Base-by-base conservation (phyloP, 37 sponge, comb jelly and placozoan species). In the Axinella damicornis region DNA sequence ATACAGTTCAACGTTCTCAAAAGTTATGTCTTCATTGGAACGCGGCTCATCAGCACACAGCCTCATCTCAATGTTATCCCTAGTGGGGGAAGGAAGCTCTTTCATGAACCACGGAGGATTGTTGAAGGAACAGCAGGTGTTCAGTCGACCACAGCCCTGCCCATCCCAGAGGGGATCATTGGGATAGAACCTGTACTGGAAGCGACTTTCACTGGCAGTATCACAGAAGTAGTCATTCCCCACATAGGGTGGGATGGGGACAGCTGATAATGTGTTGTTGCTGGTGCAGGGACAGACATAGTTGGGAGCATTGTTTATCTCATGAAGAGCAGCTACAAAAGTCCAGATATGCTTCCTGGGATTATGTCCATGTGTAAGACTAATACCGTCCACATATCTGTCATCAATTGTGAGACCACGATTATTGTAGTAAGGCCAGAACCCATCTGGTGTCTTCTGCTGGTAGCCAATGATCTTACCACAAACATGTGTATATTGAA, bases 271-370 rank as follows among this genome's bases (percentile, higher is more conserved):
- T 2, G 4, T 61, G n/a, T 61, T 63, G 17, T 28, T 53, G 53
- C n/a, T 60, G 20, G 62, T 53, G 30, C 78, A 77, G 36, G 82
- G 59, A 81, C 82, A 81, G 38, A 46, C 21, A 35, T 16, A 46
- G 19, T 11, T 14, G 17, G 33, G 27, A n/a, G 1, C n/a, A 39
- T 18, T 57, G 19, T 13, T 73, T 27, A 53, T 73, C 61, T 61
- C 62, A 30, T 36, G 30, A 32, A 73, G 63, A 21, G 71, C 83
- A 32, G 55, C 74, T 73, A 64, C 83, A 53, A 53, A 73, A 18
- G 83, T 83, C 83, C 83, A 83, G 21, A 83, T 59, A 53, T 83
- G 83, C 25, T 83, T 72, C 15, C 83, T 25, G 22, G 83, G 83
- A 57, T 53, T 20, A 27, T 17, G 28, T 15, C 83, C 83, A 46